Evolutionary conservation across 2,888 invertebrate species (phyloP), one percentile per base, ranked within the genome.

Genomic region (Brachypterus glaber): DNA sequence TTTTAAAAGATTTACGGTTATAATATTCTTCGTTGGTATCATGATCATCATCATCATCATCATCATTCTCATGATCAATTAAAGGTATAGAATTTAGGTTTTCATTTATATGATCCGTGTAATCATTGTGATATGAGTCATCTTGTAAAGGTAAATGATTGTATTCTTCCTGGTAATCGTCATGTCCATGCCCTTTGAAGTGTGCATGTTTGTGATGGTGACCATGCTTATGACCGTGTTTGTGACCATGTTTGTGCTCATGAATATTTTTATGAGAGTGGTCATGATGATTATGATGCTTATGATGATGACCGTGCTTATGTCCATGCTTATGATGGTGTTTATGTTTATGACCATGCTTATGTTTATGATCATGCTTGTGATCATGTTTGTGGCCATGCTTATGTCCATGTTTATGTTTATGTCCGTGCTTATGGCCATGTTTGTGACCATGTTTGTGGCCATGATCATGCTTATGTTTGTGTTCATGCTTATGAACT

Each of bases 171-270:
- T 27, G 8, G 12, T 11, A 9, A 11, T 27, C 8, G 12, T 9
- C 27, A 5, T 45, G 39, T 8, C 27, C 34, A 30, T 34, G 34
- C 17, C 26, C 15, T 11, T 39, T 30, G 3, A 39, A 43, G 7
- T 40, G 40, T 32, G 45, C 39, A 34, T 53, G 48, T 12, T 48
- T 48, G 29, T 48, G 41, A n/a, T 47, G 26, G 36, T 50, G 47
- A 31, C 35, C 32, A 14, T 44, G 42, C 35, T 39, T 34, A 30
- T 50, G 38, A 25, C 41, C 43, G 38, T 51, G 50, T 33, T 53
- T 49, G 37, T 54, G 50, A 5, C 42, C 33, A 26, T 50, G 43
- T 5, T 43, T 29, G 36, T 50, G 48, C 5, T 43, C 25, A 16
- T 46, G 41, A 11, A 36, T 33, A 13, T 46, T 44, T 11, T 42